Base-by-base conservation (phyloP, 2,113 vertebrate genomes). In the Callipepla californica region DNA sequence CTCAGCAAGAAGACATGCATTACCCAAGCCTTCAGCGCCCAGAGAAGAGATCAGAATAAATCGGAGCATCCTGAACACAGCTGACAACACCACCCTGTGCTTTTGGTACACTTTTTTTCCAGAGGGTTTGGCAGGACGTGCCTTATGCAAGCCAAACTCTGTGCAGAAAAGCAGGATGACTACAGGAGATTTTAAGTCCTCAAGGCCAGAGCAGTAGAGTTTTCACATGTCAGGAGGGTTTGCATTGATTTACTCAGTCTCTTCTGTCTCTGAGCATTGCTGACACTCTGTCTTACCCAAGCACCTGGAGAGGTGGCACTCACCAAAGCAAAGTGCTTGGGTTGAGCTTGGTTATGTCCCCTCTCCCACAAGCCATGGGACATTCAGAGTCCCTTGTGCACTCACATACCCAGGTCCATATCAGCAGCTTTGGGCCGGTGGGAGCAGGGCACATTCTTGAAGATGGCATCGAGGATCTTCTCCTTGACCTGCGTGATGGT, bases 401-500 rank as follows among this genome's bases (percentile, higher is more conserved):
- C 55, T 28, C 61, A 95, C 97, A 53, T 97, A 99, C 99, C 99
- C 55, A 99, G 96, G 94, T 99, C 99, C 99, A 99, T 99, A 91
- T 99, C 99, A 17, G 99, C 98, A 53, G 99, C 99, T 95, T 99
- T 99, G 67, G 99, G 98, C 47, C 99, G 97, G 73, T 99, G 99
- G 10, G 99, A 99, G 93, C 99, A 99, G 25, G 99, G 99, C 40
- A 99, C 98, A 0, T 99, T 99, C 97, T 99, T 99, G 97, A 99
- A 99, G 97, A 99, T 99, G 96, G 99, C 99, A 7, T 99, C 99
- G 3, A 99, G 98, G 90, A 99, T 99, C 97, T 99, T 99, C 97
- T 99, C 99, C 96, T 99, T 99, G 92, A 99, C 98, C 92, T 99
- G 99, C 3, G 98, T 99, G 96, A 99, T 99, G 93, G 99, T 99